Evolutionary conservation across 2,888 invertebrate species (phyloP).

Genomic region (Corythucha ciliata): DNA sequence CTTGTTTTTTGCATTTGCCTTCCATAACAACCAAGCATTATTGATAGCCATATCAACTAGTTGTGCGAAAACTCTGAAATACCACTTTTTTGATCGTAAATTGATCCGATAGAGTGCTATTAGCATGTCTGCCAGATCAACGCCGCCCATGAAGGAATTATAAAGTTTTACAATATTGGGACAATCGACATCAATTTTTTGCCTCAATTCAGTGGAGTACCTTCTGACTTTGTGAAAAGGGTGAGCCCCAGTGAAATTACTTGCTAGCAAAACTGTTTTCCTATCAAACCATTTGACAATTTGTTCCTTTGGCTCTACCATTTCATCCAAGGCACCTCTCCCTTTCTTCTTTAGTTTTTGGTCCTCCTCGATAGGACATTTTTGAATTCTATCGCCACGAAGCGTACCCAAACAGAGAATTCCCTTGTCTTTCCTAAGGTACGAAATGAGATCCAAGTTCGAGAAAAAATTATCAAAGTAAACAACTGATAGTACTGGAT

Average conservation of each 20-base stretch:
- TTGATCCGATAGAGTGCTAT: too few relatives aligned
- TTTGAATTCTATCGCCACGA: conserved; percentile 14
- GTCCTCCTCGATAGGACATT: not conserved
- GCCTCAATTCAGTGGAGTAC: too few relatives aligned
- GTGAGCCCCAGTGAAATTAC: conserved; percentile 27
- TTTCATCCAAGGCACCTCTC: conserved; percentile 8
- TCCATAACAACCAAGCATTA: too few relatives aligned
- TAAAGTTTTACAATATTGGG: too few relatives aligned
- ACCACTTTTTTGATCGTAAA: too few relatives aligned
- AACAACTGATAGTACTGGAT: conserved; percentile 24
- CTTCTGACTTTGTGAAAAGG: too few relatives aligned
- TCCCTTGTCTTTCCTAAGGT: conserved; percentile 25
- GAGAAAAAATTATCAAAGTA: conserved; percentile 35
- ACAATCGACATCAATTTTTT: not conserved
- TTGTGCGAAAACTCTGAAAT: too few relatives aligned
- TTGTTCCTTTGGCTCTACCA: not conserved
- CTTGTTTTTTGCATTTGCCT: too few relatives aligned
- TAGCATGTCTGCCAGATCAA: too few relatives aligned
- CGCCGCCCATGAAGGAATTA: too few relatives aligned
- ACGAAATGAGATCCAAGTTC: conserved; percentile 20
- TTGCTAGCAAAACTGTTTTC: conserved; percentile 30
- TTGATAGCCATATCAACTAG: too few relatives aligned
- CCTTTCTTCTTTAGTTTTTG: not conserved
- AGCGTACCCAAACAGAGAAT: conserved; percentile 29
- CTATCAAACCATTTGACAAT: conserved; percentile 33